phyloP scores from a whole-genome alignment of 2,113 vertebrate genomes.

The Atlantisia rogersi region DNA sequence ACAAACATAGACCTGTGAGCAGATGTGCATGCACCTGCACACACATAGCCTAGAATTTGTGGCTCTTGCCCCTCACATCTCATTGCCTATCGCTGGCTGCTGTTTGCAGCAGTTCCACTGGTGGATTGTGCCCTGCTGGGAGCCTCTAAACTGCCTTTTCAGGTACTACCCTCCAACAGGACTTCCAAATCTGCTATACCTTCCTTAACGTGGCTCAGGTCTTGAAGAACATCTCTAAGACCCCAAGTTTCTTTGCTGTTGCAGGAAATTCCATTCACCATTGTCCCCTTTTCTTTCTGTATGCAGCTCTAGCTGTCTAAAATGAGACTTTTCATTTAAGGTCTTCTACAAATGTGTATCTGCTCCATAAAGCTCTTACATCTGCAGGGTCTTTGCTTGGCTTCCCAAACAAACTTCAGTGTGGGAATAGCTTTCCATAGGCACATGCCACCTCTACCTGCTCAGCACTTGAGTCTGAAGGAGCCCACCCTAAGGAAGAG shows the following conservation, averaged over 20 bases:
- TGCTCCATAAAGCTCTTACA: not conserved
- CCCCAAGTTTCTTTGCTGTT: not conserved
- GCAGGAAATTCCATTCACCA: not conserved
- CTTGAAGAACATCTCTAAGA: not conserved
- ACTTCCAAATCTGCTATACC: not conserved
- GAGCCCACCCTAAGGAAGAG: not conserved
- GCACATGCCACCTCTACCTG: not conserved
- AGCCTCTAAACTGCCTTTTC: not conserved
- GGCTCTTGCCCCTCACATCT: not conserved
- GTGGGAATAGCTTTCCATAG: not conserved
- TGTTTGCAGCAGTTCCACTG: not conserved
- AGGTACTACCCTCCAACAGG: not conserved
- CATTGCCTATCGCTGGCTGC: not conserved
- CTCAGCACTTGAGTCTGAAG: not conserved
- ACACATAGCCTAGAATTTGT: not conserved
- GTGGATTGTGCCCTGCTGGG: not conserved
- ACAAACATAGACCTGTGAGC: rapidly evolving
- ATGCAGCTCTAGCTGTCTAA: not conserved
- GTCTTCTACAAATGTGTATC: not conserved
- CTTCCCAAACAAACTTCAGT: not conserved
- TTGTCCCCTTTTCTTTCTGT: not conserved
- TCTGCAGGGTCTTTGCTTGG: not conserved
- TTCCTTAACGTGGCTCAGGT: not conserved
- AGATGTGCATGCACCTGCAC: not conserved
- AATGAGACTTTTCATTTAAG: not conserved